Percentiles rank a stretch among this genome's conserved stretches.
These are phyloP conservation scores for Columbina picui DNA, from an alignment of 2,113 vertebrate species.

Conservation along the genomic window DNA sequence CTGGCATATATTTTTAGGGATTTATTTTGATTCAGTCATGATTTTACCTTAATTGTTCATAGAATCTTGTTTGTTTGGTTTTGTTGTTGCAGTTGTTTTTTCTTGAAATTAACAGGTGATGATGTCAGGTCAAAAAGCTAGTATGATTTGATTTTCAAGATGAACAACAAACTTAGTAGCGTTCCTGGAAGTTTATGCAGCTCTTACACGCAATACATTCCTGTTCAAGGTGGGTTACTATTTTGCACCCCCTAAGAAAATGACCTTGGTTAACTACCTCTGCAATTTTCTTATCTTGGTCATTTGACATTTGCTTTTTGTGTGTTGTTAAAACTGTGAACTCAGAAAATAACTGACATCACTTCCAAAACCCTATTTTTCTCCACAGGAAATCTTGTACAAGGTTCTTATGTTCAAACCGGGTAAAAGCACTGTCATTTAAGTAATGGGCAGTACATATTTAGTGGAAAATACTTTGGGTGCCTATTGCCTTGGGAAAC, in stretches of 20 bases:
- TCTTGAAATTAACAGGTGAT: background rate
- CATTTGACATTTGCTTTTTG: slow-evolving; percentile 15
- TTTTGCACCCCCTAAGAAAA: slow-evolving; percentile 26
- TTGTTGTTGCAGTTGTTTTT: background rate
- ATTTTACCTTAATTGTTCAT: background rate
- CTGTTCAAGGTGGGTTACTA: background rate
- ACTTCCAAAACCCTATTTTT: slow-evolving; percentile 12
- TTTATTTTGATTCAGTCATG: background rate
- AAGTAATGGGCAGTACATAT: slow-evolving; percentile 35
- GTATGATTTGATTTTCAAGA: background rate
- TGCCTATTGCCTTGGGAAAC: slow-evolving; percentile 13
- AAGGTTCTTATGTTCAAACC: slow-evolving; percentile 35
- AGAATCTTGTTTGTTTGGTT: background rate
- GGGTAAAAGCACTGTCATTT: slow-evolving; percentile 56
- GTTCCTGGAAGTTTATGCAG: background rate
- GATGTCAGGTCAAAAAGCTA: background rate
- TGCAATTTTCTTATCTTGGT: slow-evolving; percentile 32
- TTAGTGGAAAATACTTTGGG: slow-evolving; percentile 11
- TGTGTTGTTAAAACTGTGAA: background rate
- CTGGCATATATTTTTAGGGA: background rate
- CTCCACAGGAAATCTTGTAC: background rate
- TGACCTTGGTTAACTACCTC: background rate
- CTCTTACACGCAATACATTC: background rate
- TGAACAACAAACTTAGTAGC: background rate
- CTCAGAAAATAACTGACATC: slow-evolving; percentile 4